Base-by-base conservation (phyloP, 1,140 invertebrate genomes). In the Trichoplusia ni region DNA sequence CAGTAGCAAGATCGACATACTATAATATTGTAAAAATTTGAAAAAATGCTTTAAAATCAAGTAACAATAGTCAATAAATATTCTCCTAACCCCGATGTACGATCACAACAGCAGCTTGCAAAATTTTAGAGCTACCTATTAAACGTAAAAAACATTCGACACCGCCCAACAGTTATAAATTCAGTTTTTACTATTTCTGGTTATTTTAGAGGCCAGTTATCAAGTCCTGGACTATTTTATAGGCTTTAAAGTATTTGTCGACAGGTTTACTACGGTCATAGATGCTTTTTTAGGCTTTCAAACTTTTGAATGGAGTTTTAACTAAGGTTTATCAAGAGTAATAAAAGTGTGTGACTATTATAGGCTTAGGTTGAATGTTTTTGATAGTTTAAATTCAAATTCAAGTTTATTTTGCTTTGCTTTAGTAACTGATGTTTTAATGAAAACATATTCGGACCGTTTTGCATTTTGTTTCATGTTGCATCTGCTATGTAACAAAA, bases 121-220 rank as follows among this genome's bases (percentile, higher is more conserved):
- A 54, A 9, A 27, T 37, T 18, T 25, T 4, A 38, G 18, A 21
- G 11, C 6, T 7, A 38, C 5, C 6, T 13, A 38, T 11, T 23
- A 53, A 19, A 11, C 19, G 7, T 33, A 16, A 54, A 54, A 37
- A 23, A n/a, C n/a, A n/a, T n/a, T n/a, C 27, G 42, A 44, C 54
- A 42, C 25, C 18, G 25, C 11, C 40, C 11, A 19, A 18, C 16
- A 13, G 37, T 16, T 31, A 31, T 58, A 44, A 58, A 58, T 58
- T 16, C 11, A 31, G 54, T 42, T 58, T 42, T 42, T 44, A 44
- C 54, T 38, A 44, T 58, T 58, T 58, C 31, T 38, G 54, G 54
- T 58, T 42, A 31, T 37, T 44, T 44, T n/a, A 40, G 13, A 31
- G 33, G 13, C 38, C 38, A 42, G 54, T 31, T 58, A 44, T 58